Percentiles rank a stretch among this genome's conserved stretches.
Conservation (phyloP, 2,113 vertebrate genomes). For the Dromiciops gliroides region DNA sequence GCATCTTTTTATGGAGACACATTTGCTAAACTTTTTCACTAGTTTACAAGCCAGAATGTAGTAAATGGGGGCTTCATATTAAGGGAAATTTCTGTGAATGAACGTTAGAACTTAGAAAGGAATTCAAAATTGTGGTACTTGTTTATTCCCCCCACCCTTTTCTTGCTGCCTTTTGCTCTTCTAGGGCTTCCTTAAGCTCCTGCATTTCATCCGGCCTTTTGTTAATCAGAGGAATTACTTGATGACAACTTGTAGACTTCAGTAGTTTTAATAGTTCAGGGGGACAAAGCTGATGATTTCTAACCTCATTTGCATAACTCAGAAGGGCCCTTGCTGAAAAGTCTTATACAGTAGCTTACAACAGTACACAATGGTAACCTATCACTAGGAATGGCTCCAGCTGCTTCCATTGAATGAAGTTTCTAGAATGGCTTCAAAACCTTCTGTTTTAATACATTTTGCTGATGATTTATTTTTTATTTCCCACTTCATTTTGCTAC, state of each 20-base stretch:
- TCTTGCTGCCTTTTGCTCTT: neutral
- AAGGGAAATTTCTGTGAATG: neutral
- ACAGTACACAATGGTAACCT: neutral
- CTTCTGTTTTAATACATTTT: conserved; percentile 30
- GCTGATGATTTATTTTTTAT: conserved; percentile 25
- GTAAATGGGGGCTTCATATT: neutral
- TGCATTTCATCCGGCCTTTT: neutral
- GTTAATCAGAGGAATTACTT: conserved; percentile 16
- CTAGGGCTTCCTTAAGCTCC: neutral
- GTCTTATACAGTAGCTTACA: neutral
- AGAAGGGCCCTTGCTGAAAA: neutral
- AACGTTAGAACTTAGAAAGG: neutral
- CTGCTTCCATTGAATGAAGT: conserved; percentile 31
- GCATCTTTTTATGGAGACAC: neutral
- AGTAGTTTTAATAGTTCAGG: neutral
- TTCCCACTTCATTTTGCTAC: conserved; percentile 37
- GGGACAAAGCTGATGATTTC: neutral
- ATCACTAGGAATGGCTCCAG: neutral
- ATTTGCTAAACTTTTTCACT: neutral
- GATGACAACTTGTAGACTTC: neutral
- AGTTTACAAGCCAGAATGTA: neutral
- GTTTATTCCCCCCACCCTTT: neutral
- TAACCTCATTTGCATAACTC: neutral
- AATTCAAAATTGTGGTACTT: neutral
- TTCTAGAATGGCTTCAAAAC: conserved; percentile 33